Evolutionary conservation across 2,113 vertebrate genomes (phyloP), one percentile per base, ranked within the genome.

Genomic region (Merops nubicus): DNA sequence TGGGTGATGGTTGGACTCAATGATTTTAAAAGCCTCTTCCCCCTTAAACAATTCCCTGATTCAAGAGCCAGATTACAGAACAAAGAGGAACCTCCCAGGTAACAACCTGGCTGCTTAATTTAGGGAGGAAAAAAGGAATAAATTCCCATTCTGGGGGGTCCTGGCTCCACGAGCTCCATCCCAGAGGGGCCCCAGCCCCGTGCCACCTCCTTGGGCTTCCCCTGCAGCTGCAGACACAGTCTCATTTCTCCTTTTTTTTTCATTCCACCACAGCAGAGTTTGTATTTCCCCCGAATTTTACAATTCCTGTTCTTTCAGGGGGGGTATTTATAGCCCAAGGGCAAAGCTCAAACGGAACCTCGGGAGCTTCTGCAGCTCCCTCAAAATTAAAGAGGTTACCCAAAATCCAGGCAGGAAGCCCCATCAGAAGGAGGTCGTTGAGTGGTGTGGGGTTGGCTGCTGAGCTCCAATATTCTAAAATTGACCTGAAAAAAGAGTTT

Each of bases 311-410:
- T 36, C 47, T 50, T 21, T 36, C 53, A 18, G 1, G 1, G 8
- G 29, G 36, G 40, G 25, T 13, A 10, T 33, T 28, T 57, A 40
- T 16, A 60, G 42, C 42, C 21, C 43, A 64, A 28, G 54, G 67
- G 18, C 6, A 21, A 88, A 60, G 51, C 1, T 17, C 51, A 38
- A 69, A 54, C 0, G 0, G 1, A 9, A 38, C 36, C 2, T 2
- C 36, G 29, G 0, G 7, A 34, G 54, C 36, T 57, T 63, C 18
- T 18, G 45, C 19, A 15, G n/a, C n/a, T n/a, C n/a, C n/a, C n/a
- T n/a, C n/a, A n/a, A n/a, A n/a, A n/a, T n/a, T n/a, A n/a, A n/a
- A n/a, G n/a, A n/a, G n/a, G n/a, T n/a, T n/a, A n/a, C n/a, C n/a
- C n/a, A n/a, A n/a, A n/a, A n/a, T n/a, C n/a, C n/a, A n/a, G n/a